A percentile compares a stretch with the other conserved stretches of the same genome.
phyloP scores from a whole-genome alignment of 2,113 vertebrate species.

The Orcinus orca region DNA sequence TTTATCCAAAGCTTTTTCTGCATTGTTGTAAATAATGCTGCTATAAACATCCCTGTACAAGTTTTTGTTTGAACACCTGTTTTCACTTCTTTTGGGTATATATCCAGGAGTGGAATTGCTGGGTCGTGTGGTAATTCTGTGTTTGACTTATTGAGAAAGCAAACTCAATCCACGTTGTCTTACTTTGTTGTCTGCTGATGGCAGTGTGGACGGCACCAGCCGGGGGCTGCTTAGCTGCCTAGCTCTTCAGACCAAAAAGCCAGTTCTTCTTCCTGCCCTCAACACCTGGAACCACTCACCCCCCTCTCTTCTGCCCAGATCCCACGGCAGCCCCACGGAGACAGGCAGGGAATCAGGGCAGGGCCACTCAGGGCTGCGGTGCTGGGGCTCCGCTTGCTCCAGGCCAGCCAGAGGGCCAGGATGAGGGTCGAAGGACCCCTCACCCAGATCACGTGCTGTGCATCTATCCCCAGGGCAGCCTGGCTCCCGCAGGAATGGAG shows the following conservation, averaged over 20 bases:
- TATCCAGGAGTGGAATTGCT: not conserved
- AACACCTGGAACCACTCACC: not conserved
- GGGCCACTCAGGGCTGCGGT: not conserved
- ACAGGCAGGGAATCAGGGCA: not conserved
- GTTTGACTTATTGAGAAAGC: not conserved
- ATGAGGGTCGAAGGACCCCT: not conserved
- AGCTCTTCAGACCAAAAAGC: not conserved
- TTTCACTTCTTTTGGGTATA: not conserved
- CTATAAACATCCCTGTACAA: accelerated
- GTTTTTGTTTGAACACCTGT: not conserved
- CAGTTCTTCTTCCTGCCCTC: not conserved
- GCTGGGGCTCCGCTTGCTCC: not conserved
- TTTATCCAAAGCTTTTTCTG: not conserved
- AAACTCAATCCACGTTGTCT: not conserved
- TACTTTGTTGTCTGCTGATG: not conserved
- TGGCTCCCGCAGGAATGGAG: not conserved
- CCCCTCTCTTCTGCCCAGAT: not conserved
- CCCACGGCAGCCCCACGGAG: not conserved
- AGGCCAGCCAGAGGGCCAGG: not conserved
- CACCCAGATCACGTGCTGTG: accelerated
- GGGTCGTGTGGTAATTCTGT: not conserved
- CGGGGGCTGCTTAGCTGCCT: not conserved
- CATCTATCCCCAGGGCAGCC: not conserved
- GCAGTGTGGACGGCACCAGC: not conserved
- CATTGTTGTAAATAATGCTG: not conserved